phyloP scores from a whole-genome alignment of 2,113 vertebrate genomes.

The Nycticorax nycticorax region DNA sequence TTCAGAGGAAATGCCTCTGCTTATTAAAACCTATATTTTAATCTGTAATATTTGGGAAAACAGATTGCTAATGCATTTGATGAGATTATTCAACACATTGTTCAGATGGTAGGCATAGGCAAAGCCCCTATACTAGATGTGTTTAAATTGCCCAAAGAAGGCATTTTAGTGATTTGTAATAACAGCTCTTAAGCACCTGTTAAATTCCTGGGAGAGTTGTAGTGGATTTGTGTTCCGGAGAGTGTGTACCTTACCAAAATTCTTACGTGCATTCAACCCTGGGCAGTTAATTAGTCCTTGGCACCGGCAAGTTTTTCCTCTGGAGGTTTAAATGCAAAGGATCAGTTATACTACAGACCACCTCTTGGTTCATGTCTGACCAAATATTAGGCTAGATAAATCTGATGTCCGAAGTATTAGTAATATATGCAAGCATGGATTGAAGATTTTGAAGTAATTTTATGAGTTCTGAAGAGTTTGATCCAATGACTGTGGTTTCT shows the following conservation, averaged over 20 bases:
- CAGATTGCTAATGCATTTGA: neutral
- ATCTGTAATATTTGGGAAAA: neutral
- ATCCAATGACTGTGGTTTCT: neutral
- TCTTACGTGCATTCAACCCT: accelerated
- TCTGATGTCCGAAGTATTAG: neutral
- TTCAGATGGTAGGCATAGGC: neutral
- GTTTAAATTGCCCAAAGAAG: neutral
- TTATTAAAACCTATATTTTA: neutral
- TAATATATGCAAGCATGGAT: neutral
- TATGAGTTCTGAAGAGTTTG: neutral
- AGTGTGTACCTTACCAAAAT: accelerated
- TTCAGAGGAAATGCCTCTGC: neutral
- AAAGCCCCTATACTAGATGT: neutral
- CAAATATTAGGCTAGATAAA: neutral
- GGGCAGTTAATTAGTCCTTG: neutral
- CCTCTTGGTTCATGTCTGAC: neutral
- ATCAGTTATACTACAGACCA: neutral
- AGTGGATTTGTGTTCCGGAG: neutral
- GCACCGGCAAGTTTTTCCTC: neutral
- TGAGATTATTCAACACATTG: neutral
- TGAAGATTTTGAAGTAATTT: neutral
- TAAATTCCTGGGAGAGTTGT: neutral
- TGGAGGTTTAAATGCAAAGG: neutral
- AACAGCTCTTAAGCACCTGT: neutral
- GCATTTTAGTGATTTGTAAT: neutral